Conservation (phyloP, 1,140 invertebrate species). For the Drusus annulatus region DNA sequence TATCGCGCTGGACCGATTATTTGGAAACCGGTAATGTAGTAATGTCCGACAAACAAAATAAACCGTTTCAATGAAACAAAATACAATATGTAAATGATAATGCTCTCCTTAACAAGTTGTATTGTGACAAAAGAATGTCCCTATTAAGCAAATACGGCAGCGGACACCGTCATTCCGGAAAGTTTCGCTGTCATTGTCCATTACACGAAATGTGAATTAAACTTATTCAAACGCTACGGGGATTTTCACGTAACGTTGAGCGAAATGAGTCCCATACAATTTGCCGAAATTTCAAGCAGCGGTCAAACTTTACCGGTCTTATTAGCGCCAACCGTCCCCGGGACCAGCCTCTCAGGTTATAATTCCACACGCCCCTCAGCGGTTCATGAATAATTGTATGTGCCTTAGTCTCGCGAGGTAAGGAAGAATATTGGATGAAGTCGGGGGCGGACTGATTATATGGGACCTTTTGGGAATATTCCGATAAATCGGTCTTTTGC, state of each 20-base stretch:
- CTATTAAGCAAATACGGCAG: neutral
- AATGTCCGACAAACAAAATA: too few species aligned
- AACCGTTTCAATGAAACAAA: too few species aligned
- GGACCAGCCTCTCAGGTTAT: slow-evolving; percentile 18
- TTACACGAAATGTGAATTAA: slow-evolving; percentile 45
- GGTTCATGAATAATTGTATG: neutral
- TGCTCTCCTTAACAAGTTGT: neutral
- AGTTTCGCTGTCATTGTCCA: slow-evolving; percentile 1
- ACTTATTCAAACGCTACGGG: slow-evolving; percentile 41
- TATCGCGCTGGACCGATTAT: too few species aligned
- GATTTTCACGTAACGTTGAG: slow-evolving; percentile 28
- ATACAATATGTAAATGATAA: too few species aligned
- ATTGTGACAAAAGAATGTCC: slow-evolving; percentile 4
- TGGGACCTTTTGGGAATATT: slow-evolving; percentile 51
- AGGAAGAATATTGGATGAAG: slow-evolving; percentile 19
- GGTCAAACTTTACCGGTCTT: slow-evolving; percentile 41
- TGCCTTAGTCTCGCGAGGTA: neutral
- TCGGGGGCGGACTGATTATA: slow-evolving; percentile 53
- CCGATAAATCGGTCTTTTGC: slow-evolving; percentile 55
- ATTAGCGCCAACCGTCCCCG: slow-evolving; percentile 31
- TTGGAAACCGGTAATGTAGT: too few species aligned
- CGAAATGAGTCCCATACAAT: slow-evolving; percentile 25
- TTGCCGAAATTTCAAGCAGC: slow-evolving; percentile 29
- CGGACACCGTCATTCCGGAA: slow-evolving; percentile 13
- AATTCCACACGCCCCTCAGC: slow-evolving; percentile 27